A percentile compares a stretch with the other conserved stretches of the same genome.
Evolutionary conservation across 2,888 invertebrate genomes (phyloP).

Genomic region (Euzophera pinguis): DNA sequence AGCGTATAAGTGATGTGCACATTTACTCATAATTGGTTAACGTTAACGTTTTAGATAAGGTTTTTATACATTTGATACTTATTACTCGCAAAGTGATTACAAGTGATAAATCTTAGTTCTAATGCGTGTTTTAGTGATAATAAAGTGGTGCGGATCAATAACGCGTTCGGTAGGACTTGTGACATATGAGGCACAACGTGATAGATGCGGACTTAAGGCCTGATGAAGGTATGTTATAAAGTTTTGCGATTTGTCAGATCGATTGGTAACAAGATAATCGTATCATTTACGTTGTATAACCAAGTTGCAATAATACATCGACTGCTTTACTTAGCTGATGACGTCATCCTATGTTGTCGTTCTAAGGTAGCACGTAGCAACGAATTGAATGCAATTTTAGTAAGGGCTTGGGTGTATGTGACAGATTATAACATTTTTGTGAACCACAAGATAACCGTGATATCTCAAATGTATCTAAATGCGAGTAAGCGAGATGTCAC

Average conservation of each 20-base stretch:
- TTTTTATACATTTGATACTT: conserved; percentile 79
- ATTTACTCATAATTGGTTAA: conserved; percentile 70
- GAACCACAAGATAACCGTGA: too few relatives aligned
- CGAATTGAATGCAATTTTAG: too few relatives aligned
- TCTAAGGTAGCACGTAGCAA: too few relatives aligned
- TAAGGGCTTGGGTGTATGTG: too few relatives aligned
- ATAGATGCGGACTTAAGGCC: conserved; percentile 36
- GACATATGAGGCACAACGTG: conserved; percentile 31
- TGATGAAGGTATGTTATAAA: background rate
- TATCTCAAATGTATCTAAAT: too few relatives aligned
- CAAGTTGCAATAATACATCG: too few relatives aligned
- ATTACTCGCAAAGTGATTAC: conserved; percentile 76
- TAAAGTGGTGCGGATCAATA: conserved; percentile 72
- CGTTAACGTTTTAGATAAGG: conserved; percentile 64
- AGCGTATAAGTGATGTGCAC: conserved; percentile 65
- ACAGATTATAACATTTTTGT: too few relatives aligned
- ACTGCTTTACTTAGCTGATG: too few relatives aligned
- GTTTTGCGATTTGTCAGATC: background rate
- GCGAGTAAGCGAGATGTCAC: too few relatives aligned
- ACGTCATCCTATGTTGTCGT: too few relatives aligned
- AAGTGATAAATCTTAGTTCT: conserved; percentile 72
- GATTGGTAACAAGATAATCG: background rate
- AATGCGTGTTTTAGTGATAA: conserved; percentile 65
- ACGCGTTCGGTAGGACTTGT: conserved; percentile 36
- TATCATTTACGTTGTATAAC: too few relatives aligned